Percentiles rank a stretch among this genome's conserved stretches.
Evolutionary conservation across 2,113 vertebrate species (phyloP).

Genomic region (Chloropsis hardwickii): DNA sequence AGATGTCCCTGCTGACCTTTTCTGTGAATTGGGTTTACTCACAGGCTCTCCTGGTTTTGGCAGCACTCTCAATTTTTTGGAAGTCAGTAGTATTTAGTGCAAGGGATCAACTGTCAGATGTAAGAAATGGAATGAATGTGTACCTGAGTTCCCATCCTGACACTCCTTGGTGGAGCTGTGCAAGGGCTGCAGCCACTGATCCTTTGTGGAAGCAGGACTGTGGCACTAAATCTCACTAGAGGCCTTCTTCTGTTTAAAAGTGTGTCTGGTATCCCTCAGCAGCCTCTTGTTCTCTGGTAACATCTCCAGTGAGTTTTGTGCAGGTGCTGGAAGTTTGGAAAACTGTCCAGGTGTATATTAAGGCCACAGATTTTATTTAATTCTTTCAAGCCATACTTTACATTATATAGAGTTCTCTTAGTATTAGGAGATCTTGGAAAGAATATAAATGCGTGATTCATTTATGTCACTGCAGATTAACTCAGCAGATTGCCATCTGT

Average conservation of each 20-base stretch:
- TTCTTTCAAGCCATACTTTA: background rate
- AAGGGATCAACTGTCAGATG: background rate
- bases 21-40: background rate
- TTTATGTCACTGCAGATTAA: background rate
- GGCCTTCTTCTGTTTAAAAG: background rate
- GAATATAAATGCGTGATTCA: background rate
- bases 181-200: background rate
- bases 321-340: background rate
- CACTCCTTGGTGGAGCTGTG: background rate
- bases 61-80: background rate
- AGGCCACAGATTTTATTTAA: background rate
- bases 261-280: background rate
- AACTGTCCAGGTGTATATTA: background rate
- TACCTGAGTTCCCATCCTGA: background rate
- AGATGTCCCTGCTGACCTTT: background rate
- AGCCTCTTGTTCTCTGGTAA: background rate
- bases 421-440: background rate
- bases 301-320: background rate
- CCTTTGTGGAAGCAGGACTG: background rate
- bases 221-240: background rate
- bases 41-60: background rate
- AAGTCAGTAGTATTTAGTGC: background rate
- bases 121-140: rapidly evolving
- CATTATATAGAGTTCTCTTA: background rate
- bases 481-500: background rate